Evolutionary conservation across 2,888 invertebrate genomes (phyloP).

Genomic region (Dascillus cervinus): DNA sequence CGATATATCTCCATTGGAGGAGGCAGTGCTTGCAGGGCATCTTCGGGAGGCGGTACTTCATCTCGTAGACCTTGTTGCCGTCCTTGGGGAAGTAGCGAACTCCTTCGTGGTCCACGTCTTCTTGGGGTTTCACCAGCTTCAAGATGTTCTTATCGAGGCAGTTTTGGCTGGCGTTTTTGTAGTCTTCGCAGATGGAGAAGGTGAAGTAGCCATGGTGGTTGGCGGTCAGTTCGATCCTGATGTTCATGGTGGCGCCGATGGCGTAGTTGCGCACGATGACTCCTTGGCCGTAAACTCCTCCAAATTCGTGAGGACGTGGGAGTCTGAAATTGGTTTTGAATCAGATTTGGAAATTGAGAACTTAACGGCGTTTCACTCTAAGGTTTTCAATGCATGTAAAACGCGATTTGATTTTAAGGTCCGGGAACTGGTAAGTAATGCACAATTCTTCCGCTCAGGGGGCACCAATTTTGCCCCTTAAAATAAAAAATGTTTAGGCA

Average conservation of each 20-base stretch:
- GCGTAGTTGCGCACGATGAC: conserved; percentile 74
- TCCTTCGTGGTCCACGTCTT: conserved; percentile 44
- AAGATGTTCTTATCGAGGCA: conserved; percentile 71
- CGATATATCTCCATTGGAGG: conserved; percentile 82
- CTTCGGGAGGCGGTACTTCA: conserved; percentile 47
- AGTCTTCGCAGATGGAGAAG: conserved; percentile 72
- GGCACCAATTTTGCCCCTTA: too few species aligned
- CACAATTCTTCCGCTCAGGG: too few species aligned
- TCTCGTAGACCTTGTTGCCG: conserved; percentile 73
- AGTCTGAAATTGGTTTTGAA: conserved; percentile 32
- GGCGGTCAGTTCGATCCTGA: conserved; percentile 79
- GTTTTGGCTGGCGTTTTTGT: conserved; percentile 60
- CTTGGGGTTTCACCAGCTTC: conserved; percentile 42
- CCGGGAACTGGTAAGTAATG: too few species aligned
- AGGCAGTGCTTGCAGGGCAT: conserved; percentile 75
- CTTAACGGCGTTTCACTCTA: too few species aligned
- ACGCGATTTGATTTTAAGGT: too few species aligned
- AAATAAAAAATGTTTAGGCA: too few species aligned
- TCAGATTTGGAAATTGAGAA: too few species aligned
- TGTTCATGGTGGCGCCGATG: conserved; percentile 57
- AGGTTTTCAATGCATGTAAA: too few species aligned
- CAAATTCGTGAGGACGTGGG: conserved; percentile 74
- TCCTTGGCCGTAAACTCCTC: conserved; percentile 76
- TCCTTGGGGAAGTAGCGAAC: conserved; percentile 66
- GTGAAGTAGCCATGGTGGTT: conserved; percentile 83